A percentile compares a stretch with the other conserved stretches of the same genome.
phyloP scores from a whole-genome alignment of 2,888 invertebrate genomes.

The Drosophila kuntzei region DNA sequence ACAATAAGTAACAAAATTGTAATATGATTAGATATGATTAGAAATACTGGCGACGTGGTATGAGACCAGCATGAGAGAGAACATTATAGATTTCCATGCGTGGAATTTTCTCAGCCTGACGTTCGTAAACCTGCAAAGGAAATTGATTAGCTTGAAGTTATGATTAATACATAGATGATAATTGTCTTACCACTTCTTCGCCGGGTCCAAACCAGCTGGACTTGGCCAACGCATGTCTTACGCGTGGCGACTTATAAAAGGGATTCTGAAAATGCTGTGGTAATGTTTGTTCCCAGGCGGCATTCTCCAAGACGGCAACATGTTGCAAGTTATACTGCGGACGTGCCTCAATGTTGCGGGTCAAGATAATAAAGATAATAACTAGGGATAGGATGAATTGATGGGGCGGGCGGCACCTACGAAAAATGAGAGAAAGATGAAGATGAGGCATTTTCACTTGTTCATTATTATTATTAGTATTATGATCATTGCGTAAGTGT shows the following conservation, averaged over 20 bases:
- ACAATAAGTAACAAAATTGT: conserved; percentile 39
- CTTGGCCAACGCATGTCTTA: conserved; percentile 87
- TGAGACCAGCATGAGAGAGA: conserved; percentile 88
- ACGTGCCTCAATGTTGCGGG: conserved; percentile 38
- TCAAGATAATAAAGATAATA: conserved; percentile 12
- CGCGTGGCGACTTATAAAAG: conserved; percentile 87
- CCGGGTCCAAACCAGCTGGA: conserved; percentile 88
- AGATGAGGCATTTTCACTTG: conserved; percentile 37
- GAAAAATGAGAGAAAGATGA: conserved; percentile 1
- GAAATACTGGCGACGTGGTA: conserved; percentile 84
- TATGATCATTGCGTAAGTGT: conserved; percentile 73
- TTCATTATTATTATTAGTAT: conserved; percentile 41
- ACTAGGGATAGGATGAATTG: conserved; percentile 9
- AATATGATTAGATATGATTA: conserved; percentile 28
- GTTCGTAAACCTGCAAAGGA: conserved; percentile 86
- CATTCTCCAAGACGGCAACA: conserved; percentile 87
- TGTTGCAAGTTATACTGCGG: conserved; percentile 85
- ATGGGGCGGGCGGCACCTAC: conserved; percentile 62
- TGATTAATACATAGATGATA: too few species aligned
- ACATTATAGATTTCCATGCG: conserved; percentile 88
- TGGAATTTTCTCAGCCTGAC: conserved; percentile 88
- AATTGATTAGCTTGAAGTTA: neutral
- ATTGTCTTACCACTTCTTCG: conserved; percentile 86
- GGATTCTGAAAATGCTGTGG: conserved; percentile 87
- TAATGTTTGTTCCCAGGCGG: conserved; percentile 87